These are phyloP conservation scores for Malurus alboscapulatus DNA, from an alignment of 2,113 vertebrate genomes.

Conservation along the genomic window DNA sequence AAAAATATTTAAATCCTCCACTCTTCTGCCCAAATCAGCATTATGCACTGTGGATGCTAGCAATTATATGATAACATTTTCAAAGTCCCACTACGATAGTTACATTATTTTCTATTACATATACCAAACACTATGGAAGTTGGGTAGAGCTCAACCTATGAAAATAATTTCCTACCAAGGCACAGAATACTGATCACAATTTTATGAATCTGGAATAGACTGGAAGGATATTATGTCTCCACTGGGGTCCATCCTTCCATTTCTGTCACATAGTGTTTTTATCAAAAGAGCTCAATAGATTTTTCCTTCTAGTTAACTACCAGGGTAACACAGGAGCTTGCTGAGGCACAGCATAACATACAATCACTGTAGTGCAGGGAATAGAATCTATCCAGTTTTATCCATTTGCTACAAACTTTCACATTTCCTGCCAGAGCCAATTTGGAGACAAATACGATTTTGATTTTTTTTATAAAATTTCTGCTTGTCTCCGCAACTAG, in stretches of 20 bases:
- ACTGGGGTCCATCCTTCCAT: background rate
- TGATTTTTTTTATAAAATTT: background rate
- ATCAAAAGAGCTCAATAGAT: background rate
- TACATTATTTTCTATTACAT: background rate
- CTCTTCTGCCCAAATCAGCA: background rate
- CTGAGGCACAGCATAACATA: background rate
- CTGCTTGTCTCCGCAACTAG: background rate
- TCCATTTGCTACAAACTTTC: background rate
- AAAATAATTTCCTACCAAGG: background rate
- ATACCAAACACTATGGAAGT: background rate
- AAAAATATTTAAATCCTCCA: background rate
- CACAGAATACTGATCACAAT: background rate
- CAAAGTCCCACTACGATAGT: background rate
- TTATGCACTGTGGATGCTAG: background rate
- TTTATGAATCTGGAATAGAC: background rate
- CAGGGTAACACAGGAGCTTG: background rate
- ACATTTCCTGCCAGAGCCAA: background rate
- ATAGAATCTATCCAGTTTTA: background rate
- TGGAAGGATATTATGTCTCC: background rate
- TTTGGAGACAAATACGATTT: background rate
- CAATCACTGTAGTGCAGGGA: background rate
- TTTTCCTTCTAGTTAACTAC: background rate
- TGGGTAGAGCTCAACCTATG: background rate
- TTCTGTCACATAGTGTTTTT: background rate
- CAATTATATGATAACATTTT: background rate